Base-by-base conservation (phyloP, 2,113 vertebrate genomes). In the Pithys albifrons region DNA sequence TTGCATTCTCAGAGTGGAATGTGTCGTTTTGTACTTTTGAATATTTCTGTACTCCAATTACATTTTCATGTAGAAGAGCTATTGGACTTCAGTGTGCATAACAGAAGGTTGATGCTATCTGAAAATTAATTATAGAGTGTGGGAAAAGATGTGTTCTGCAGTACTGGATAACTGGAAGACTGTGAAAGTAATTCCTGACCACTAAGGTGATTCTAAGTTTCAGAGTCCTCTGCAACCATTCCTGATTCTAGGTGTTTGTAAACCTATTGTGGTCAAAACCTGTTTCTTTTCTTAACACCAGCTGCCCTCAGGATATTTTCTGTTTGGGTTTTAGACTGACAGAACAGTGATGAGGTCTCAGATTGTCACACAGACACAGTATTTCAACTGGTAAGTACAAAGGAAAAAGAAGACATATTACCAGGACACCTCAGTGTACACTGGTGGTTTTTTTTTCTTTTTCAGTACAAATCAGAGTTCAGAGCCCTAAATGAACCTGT, bases 1-100 rank as follows among this genome's bases (percentile, higher is more conserved):
- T 73, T 88, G 54, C 5, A 4, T 41, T 86, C 31, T 85, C 41
- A 43, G 29, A 4, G 12, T 49, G 23, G 48, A 82, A 88, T 1
- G 1, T 65, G 74, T 71, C 43, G 27, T 35, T 91, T 75, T 19
- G 3, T 35, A 37, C 18, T 85, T 96, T 54, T 78, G 43, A 61
- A 41, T 51, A 85, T 69, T 89, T 95, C 33, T 45, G 39, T 81
- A 33, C 43, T 91, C 81, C 71, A 48, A 78, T 74, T 93, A 59
- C 18, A 72, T 85, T 91, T 81, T 89, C 35, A 62, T 73, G n/a
- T 35, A 82, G 24, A 82, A 85, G 16, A 89, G 10, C 37, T 69
- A 84, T 67, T 52, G 59, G 27, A 9, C 51, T 54, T 29, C 46
- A 69, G 14, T 39, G 27, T 1, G 1, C 48, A 29, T 69, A 85